A percentile compares a stretch with the other conserved stretches of the same genome.
Evolutionary conservation across 2,797 vertebrate genomes (phyloP).

Genomic region (Triplophysa bombifrons): DNA sequence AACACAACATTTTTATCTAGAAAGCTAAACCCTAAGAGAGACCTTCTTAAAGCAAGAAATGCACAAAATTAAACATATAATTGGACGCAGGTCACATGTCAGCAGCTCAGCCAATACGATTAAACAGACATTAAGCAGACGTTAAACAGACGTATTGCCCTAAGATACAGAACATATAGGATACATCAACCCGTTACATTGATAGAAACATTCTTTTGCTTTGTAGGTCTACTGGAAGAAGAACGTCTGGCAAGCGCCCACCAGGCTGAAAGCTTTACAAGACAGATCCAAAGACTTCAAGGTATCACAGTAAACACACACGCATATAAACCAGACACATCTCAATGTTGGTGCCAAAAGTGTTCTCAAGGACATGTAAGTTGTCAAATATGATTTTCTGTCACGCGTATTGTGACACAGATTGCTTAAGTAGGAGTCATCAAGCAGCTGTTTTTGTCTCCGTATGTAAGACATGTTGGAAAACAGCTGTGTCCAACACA

Average conservation of each 20-base stretch:
- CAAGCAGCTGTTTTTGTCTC: not conserved
- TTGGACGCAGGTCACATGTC: too few relatives aligned
- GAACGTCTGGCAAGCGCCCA: constrained; percentile 86
- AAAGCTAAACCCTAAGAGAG: too few relatives aligned
- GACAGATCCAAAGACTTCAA: constrained; percentile 89
- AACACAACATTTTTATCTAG: too few relatives aligned
- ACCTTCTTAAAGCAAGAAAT: too few relatives aligned
- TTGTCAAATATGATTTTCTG: not conserved
- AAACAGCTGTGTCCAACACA: constrained; percentile 7
- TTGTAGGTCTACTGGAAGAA: constrained; percentile 84
- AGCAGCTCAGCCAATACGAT: too few relatives aligned
- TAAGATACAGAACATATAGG: not conserved
- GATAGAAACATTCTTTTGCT: not conserved
- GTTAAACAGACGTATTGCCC: too few relatives aligned
- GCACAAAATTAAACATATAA: too few relatives aligned
- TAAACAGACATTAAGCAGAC: too few relatives aligned
- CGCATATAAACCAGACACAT: not conserved
- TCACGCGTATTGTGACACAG: not conserved
- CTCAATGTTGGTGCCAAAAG: not conserved
- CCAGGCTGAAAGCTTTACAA: constrained; percentile 88
- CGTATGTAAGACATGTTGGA: not conserved
- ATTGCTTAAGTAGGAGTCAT: not conserved
- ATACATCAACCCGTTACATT: too few relatives aligned
- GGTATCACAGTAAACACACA: constrained; percentile 66
- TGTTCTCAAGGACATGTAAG: not conserved